Percentiles rank a stretch among this genome's conserved stretches.
Evolutionary conservation across 1,140 invertebrate species (phyloP).

Genomic region (Drosophila ohnishii): DNA sequence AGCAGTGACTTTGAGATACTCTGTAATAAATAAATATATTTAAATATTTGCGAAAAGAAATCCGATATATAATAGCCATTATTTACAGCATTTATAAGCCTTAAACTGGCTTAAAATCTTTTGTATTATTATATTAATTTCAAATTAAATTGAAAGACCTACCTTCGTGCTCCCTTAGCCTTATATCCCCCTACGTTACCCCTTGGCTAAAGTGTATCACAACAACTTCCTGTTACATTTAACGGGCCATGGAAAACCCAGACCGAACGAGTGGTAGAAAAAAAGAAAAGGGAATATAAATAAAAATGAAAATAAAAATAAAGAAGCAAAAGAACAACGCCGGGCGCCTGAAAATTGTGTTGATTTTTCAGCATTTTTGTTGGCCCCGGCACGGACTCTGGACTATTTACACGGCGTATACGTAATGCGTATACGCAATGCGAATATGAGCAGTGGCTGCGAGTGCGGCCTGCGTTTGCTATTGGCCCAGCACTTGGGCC

Average conservation of each 20-base stretch:
- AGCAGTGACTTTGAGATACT: not conserved
- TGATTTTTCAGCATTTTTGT: slow-evolving; percentile 55
- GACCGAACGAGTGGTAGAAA: slow-evolving; percentile 20
- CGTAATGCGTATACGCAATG: slow-evolving; percentile 31
- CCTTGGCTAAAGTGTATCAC: not conserved
- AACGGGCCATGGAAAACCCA: slow-evolving; percentile 15
- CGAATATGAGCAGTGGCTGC: slow-evolving; percentile 3
- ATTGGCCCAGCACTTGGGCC: slow-evolving; percentile 29
- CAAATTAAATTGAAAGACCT: too few species aligned
- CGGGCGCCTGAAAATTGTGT: slow-evolving; percentile 37
- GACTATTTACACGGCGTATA: slow-evolving; percentile 39
- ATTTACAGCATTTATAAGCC: too few species aligned
- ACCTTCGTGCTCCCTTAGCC: fast-evolving
- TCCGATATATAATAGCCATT: too few species aligned
- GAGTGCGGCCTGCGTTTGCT: not conserved
- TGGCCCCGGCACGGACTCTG: not conserved
- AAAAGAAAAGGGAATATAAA: slow-evolving; percentile 4
- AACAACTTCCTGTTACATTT: slow-evolving; percentile 25
- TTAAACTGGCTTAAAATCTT: too few species aligned
- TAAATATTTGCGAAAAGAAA: too few species aligned
- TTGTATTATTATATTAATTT: too few species aligned
- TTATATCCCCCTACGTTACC: fast-evolving
- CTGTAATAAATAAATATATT: not conserved
- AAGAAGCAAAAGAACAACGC: slow-evolving; percentile 21
- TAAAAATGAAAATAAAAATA: slow-evolving; percentile 8